A percentile compares a stretch with the other conserved stretches of the same genome.
These are phyloP conservation scores for Phylloscopus trochilus DNA, from an alignment of 2,113 vertebrate genomes.

Conservation along the genomic window DNA sequence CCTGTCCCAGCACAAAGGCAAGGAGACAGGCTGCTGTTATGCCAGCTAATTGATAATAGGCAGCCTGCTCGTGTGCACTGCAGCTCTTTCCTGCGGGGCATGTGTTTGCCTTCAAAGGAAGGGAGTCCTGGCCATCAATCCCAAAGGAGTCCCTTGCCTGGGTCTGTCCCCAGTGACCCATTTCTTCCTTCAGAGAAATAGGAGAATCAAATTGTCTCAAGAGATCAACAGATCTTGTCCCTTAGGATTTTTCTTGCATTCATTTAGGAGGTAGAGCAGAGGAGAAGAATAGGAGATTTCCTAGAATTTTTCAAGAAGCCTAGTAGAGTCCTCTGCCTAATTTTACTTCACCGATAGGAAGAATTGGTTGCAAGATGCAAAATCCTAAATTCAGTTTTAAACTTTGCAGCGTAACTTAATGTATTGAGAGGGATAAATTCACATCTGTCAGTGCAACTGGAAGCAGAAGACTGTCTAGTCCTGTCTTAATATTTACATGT, in stretches of 20 bases:
- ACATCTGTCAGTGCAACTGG: neutral
- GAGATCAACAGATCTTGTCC: neutral
- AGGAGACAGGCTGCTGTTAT: neutral
- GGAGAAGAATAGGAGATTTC: neutral
- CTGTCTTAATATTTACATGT: neutral
- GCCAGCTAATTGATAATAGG: neutral
- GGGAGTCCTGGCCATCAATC: neutral
- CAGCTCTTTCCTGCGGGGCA: neutral
- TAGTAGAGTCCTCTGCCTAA: neutral
- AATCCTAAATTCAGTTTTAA: neutral
- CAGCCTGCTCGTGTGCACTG: neutral
- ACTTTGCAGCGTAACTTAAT: neutral
- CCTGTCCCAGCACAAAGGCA: neutral
- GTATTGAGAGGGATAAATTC: neutral
- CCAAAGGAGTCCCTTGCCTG: neutral
- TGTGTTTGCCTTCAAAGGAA: neutral
- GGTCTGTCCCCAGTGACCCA: neutral
- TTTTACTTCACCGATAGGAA: neutral
- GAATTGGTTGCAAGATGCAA: neutral
- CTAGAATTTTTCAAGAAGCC: neutral
- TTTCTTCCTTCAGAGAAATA: neutral
- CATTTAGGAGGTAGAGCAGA: neutral
- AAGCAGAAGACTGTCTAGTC: neutral
- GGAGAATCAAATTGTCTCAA: neutral
- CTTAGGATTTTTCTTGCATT: neutral